Conservation (phyloP, 2,888 invertebrate species). For the Caenorhabditis angaria region DNA sequence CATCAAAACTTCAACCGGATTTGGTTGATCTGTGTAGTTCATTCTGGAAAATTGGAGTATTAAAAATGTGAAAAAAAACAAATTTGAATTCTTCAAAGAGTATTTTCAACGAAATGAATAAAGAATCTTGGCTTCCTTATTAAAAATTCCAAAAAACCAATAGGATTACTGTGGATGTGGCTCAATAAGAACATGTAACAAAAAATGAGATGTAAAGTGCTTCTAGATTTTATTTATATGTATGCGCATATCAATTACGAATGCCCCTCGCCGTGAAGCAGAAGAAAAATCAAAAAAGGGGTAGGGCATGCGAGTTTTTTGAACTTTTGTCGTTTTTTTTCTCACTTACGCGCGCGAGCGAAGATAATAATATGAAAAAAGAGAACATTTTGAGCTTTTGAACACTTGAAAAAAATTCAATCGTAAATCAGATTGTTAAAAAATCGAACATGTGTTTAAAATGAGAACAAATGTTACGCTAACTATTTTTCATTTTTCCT, state of each 20-base stretch:
- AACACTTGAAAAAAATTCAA: too few relatives aligned
- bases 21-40: slow-evolving; percentile 5
- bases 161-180: not conserved
- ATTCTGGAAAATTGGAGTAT: not conserved
- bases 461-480: too few relatives aligned
- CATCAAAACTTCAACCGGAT: not conserved
- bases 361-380: too few relatives aligned
- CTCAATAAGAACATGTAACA: not conserved
- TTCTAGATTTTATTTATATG: not conserved
- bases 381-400: too few relatives aligned
- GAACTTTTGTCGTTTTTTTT: not conserved
- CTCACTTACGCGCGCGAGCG: too few relatives aligned
- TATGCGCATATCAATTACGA: slow-evolving; percentile 1
- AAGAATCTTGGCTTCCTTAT: not conserved
- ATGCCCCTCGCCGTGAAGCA: not conserved
- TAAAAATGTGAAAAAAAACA: not conserved
- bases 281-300: slow-evolving; percentile 1
- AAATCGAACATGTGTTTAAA: too few relatives aligned
- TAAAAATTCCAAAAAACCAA: not conserved
- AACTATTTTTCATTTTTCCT: too few relatives aligned
- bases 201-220: not conserved
- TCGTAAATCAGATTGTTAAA: too few relatives aligned
- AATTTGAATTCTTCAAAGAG: not conserved
- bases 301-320: not conserved
- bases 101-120: not conserved